A percentile compares a stretch with the other conserved stretches of the same genome.
phyloP scores from a whole-genome alignment of 2,888 invertebrate species.

The Tiliacea citrago region DNA sequence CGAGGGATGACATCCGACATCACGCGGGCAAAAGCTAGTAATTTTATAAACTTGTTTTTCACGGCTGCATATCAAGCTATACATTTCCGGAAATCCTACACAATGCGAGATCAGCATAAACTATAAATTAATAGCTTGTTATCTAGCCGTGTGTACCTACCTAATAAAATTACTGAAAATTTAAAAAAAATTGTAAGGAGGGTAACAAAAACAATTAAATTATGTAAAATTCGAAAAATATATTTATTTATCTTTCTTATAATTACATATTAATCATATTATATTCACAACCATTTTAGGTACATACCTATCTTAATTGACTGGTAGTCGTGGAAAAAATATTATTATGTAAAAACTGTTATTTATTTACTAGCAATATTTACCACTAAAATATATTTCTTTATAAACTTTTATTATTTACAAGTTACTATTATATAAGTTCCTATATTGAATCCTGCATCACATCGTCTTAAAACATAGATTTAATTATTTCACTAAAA shows the following conservation, averaged over 20 bases:
- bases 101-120: too few species aligned
- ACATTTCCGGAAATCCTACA: too few species aligned
- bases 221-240: conserved; percentile 38
- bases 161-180: background rate
- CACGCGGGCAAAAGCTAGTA: too few species aligned
- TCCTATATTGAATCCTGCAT: conserved; percentile 9
- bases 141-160: too few species aligned
- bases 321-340: background rate
- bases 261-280: conserved; percentile 14
- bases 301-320: background rate
- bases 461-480: conserved; percentile 3
- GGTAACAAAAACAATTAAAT: conserved; percentile 19
- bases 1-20: too few species aligned
- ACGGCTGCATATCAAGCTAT: background rate
- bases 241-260: conserved; percentile 50
- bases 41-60: background rate
- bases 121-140: too few species aligned
- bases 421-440: background rate
- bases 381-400: conserved; percentile 34
- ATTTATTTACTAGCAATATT: conserved; percentile 14
- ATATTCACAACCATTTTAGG: conserved; percentile 53
- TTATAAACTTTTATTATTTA: conserved; percentile 25
- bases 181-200: too few species aligned
- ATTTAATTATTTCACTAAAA: background rate
- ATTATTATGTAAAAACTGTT: conserved; percentile 25